Evolutionary conservation across 2,113 vertebrate species (phyloP).

Genomic region (Dolichallabes microphthalmus): DNA sequence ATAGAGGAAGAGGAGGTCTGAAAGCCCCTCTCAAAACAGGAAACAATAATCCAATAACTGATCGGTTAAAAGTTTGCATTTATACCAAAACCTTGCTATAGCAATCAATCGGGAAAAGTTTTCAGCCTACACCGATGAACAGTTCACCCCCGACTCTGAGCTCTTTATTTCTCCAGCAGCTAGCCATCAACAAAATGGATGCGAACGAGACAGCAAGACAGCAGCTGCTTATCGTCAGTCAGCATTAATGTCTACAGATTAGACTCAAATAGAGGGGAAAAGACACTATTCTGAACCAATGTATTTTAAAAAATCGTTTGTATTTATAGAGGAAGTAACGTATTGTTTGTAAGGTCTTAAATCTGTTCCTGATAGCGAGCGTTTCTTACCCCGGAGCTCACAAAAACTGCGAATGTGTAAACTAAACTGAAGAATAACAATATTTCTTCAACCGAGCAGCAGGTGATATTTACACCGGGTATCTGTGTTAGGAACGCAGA

Average conservation of each 20-base stretch:
- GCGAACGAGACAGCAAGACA: conserved; percentile 41
- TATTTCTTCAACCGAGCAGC: background rate
- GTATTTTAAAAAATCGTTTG: background rate
- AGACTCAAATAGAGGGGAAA: too few species aligned
- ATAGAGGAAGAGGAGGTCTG: conserved; percentile 80
- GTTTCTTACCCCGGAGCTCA: background rate
- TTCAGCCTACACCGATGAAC: background rate
- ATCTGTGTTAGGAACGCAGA: background rate
- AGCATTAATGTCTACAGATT: background rate
- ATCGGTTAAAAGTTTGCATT: conserved; percentile 13
- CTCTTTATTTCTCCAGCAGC: conserved; percentile 21
- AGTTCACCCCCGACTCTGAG: background rate
- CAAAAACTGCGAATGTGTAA: background rate
- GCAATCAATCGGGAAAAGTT: background rate
- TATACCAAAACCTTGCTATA: background rate
- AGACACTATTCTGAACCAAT: too few species aligned
- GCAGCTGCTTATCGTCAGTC: conserved; percentile 23
- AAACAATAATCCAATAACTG: conserved; percentile 61
- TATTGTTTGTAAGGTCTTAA: background rate
- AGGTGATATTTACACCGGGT: background rate
- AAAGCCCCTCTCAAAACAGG: conserved; percentile 72
- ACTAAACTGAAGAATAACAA: background rate
- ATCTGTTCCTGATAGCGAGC: background rate
- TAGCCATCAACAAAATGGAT: conserved; percentile 56
- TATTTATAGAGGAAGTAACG: background rate